A percentile compares a stretch with the other conserved stretches of the same genome.
Evolutionary conservation across 1,140 invertebrate species (phyloP).

Genomic region (Drosophila pallidifrons): DNA sequence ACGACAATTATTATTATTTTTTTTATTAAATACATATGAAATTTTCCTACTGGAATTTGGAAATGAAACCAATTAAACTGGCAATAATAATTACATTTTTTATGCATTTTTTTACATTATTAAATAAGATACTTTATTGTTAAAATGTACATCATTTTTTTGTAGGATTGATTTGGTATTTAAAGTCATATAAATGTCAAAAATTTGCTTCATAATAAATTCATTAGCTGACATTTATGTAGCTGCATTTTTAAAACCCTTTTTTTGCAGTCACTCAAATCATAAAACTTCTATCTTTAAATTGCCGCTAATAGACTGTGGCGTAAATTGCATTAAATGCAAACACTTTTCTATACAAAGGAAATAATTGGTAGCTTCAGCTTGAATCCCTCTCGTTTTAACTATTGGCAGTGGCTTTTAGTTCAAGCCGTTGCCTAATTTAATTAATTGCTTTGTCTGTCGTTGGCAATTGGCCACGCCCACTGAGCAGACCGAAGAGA

Average conservation of each 20-base stretch:
- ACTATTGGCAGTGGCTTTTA: constrained; percentile 53
- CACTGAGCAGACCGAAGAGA: background rate
- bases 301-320: background rate
- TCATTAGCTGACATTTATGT: too few relatives aligned
- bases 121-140: too few relatives aligned
- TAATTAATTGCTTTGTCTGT: constrained; percentile 80
- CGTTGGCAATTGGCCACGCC: constrained; percentile 69
- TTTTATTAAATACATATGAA: too few relatives aligned
- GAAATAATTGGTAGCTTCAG: background rate
- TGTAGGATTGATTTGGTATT: too few relatives aligned
- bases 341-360: background rate
- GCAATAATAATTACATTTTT: too few relatives aligned
- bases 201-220: too few relatives aligned
- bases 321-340: background rate
- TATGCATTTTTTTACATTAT: too few relatives aligned
- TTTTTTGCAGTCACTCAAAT: background rate
- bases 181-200: too few relatives aligned
- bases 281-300: background rate
- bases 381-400: constrained; percentile 30
- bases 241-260: background rate
- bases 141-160: too few relatives aligned
- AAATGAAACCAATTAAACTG: too few relatives aligned
- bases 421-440: constrained; percentile 60
- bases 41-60: too few relatives aligned
- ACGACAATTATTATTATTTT: too few relatives aligned